Conservation (phyloP, 2,888 invertebrate species). For the Hoplodrina ambigua region DNA sequence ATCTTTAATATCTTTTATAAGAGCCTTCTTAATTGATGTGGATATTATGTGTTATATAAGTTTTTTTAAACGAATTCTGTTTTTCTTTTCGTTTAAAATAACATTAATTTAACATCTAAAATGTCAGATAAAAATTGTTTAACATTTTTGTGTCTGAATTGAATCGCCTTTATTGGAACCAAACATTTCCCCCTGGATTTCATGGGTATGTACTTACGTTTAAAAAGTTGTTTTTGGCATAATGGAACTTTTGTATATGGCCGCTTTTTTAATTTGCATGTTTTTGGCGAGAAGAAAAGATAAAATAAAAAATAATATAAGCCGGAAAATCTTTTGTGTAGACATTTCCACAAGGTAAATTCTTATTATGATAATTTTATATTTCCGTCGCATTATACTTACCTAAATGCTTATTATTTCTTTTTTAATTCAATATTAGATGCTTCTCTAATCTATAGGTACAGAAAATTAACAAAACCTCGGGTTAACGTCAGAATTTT, state of each 20-base stretch:
- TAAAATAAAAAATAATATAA: conserved; percentile 18
- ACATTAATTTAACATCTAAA: too few relatives aligned
- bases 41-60: neutral
- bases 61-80: neutral
- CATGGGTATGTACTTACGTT: conserved; percentile 22
- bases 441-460: too few relatives aligned
- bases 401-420: neutral
- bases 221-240: conserved; percentile 53
- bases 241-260: conserved; percentile 58
- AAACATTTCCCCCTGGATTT: neutral
- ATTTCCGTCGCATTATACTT: neutral
- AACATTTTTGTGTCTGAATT: too few relatives aligned
- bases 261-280: conserved; percentile 65
- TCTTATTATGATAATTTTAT: conserved; percentile 35
- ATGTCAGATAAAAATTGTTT: too few relatives aligned
- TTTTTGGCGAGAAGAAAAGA: conserved; percentile 35
- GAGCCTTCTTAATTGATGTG: conserved; percentile 1
- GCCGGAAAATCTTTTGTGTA: conserved; percentile 44
- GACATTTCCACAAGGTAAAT: conserved; percentile 19
- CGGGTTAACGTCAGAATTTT: too few relatives aligned
- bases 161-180: conserved; percentile 31
- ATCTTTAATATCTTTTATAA: neutral
- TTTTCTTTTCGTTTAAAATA: too few relatives aligned
- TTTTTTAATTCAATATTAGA: too few relatives aligned
- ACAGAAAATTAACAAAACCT: too few relatives aligned